phyloP scores from a whole-genome alignment of 1,140 invertebrate species.

The Drosophila insularis region DNA sequence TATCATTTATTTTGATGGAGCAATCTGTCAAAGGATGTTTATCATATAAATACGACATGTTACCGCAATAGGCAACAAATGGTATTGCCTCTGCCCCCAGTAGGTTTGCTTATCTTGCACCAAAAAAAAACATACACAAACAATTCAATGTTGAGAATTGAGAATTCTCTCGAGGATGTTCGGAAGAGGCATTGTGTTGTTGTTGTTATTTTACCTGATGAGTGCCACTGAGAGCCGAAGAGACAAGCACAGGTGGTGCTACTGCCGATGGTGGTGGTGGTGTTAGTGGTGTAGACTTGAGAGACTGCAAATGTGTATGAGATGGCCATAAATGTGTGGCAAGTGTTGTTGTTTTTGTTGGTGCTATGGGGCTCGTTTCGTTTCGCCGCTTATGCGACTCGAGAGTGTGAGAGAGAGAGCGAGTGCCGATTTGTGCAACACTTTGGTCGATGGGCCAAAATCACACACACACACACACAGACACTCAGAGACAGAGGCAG shows the following conservation, averaged over 20 bases:
- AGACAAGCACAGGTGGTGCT: conserved; percentile 18
- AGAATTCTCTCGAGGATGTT: conserved; percentile 69
- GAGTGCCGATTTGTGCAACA: conserved; percentile 64
- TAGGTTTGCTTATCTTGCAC: conserved; percentile 45
- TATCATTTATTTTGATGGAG: background rate
- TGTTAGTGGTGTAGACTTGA: conserved; percentile 5
- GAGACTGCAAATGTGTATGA: conserved; percentile 52
- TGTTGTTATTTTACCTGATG: conserved; percentile 7
- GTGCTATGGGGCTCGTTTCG: conserved; percentile 33
- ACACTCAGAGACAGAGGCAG: conserved; percentile 11
- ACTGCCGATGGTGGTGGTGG: background rate
- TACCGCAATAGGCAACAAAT: conserved; percentile 43
- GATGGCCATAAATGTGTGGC: conserved; percentile 55
- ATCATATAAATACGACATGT: conserved; percentile 2
- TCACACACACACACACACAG: background rate
- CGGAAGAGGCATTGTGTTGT: conserved; percentile 10
- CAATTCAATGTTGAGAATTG: conserved; percentile 37
- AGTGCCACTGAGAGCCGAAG: background rate
- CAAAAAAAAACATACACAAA: conserved; percentile 24
- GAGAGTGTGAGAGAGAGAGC: conserved; percentile 18
- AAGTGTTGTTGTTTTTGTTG: conserved; percentile 50
- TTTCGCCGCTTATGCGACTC: conserved; percentile 34
- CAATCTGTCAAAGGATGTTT: background rate
- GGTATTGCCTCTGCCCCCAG: conserved; percentile 26
- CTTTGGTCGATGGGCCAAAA: conserved; percentile 30